These are phyloP conservation scores for Atta cephalotes DNA, from an alignment of 1,140 invertebrate genomes.

Conservation along the genomic window DNA sequence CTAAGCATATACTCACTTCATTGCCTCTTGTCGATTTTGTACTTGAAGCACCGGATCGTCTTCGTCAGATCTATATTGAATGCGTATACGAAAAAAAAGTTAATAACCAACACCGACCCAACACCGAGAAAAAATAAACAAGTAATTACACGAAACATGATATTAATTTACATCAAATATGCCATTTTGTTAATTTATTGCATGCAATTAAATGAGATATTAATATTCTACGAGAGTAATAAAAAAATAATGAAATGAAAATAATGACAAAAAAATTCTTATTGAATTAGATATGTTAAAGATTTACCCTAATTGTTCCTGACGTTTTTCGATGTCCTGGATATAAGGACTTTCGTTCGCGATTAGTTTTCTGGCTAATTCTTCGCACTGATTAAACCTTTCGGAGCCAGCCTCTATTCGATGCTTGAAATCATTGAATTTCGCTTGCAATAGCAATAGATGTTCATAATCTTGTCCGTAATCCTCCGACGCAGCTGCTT, in stretches of 20 bases:
- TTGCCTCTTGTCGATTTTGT: constrained; percentile 79
- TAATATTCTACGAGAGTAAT: neutral
- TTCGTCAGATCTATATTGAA: constrained; percentile 81
- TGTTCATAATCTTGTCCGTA: constrained; percentile 99
- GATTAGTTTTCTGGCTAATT: constrained; percentile 95
- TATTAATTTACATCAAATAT: constrained; percentile 26
- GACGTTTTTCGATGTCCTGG: constrained; percentile 94
- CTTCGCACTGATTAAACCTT: constrained; percentile 96
- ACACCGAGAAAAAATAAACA: constrained; percentile 65
- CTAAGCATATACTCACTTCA: constrained; percentile 81
- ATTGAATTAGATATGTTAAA: neutral
- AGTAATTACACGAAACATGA: neutral
- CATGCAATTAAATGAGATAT: constrained; percentile 1
- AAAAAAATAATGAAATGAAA: neutral
- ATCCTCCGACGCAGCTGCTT: constrained; percentile 96
- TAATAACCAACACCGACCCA: constrained; percentile 69
- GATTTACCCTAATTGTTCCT: constrained; percentile 94
- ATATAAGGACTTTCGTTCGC: constrained; percentile 95
- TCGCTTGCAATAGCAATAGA: constrained; percentile 94
- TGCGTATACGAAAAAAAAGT: constrained; percentile 76
- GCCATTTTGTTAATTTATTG: constrained; percentile 30
- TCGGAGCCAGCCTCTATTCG: constrained; percentile 96
- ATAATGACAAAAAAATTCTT: neutral
- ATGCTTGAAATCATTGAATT: constrained; percentile 98
- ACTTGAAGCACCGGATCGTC: constrained; percentile 84